A percentile compares a stretch with the other conserved stretches of the same genome.
Conservation (phyloP, 2,113 vertebrate species). For the Actenoides lindsayi region DNA sequence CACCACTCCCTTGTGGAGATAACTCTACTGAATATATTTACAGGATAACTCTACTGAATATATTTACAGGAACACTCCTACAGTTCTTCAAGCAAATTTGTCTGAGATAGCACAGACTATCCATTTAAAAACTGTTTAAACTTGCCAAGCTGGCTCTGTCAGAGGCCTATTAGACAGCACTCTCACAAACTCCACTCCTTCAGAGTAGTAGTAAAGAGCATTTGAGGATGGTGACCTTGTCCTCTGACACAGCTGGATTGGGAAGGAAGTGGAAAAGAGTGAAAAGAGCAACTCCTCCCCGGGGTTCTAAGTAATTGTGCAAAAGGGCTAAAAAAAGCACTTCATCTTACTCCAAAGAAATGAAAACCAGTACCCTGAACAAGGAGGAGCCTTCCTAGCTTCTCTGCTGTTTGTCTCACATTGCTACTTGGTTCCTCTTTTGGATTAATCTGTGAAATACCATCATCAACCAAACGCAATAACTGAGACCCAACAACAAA, state of each 20-base stretch:
- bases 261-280: conserved; percentile 8
- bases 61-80: neutral
- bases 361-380: neutral
- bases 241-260: conserved; percentile 20
- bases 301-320: neutral
- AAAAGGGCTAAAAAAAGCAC: neutral
- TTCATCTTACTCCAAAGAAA: neutral
- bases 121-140: neutral
- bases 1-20: neutral
- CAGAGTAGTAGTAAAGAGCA: neutral
- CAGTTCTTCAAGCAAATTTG: neutral
- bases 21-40: neutral
- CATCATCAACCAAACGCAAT: neutral
- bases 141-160: neutral
- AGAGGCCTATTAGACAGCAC: neutral
- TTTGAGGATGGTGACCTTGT: neutral
- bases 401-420: neutral
- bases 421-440: neutral
- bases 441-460: neutral
- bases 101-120: neutral
- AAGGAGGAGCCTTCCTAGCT: neutral
- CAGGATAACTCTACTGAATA: neutral
- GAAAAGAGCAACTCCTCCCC: neutral
- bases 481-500: neutral
- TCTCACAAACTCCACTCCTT: neutral